Evolutionary conservation across 2,888 invertebrate species (phyloP), one percentile per base, ranked within the genome.

Genomic region (Melanophora roralis): DNA sequence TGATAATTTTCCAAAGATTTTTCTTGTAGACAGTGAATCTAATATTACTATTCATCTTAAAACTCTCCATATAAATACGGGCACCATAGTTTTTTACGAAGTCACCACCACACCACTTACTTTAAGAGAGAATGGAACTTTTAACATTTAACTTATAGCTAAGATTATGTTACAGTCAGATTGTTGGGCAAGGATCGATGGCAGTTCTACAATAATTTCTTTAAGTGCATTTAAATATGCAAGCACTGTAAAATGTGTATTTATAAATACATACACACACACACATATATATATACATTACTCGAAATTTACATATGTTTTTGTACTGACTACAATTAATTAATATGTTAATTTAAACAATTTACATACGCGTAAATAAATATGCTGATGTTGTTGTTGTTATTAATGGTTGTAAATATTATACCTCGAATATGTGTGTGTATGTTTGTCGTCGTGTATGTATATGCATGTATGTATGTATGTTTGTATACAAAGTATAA

Each of bases 271-370:
- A 38, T 6, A 19, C n/a, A 43, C 6, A 27, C 3, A 32, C 2
- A 32, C 32, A 43, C 8, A 6, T 14, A 23, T 16, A 6, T 9
- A 16, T 51, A 21, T 14, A 16, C 47, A 57, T 49, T 34, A 51
- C 19, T 14, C 19, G 11, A 4, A 62, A 47, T 19, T 14, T 53
- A 64, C 57, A 69, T 59, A 62, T 64, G 57, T 71, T 57, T 69
- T 71, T 43, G 64, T 64, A 27, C 71, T 71, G 76, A 77, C 71
- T 65, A 77, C 64, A 77, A 69, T 77, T 77, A 77, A 77, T 77
- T 69, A 71, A 71, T 77, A 77, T 77, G 76, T 77, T 77, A 71
- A 77, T 77, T 64, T 71, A 47, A 57, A 65, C 49, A 77, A 77
- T 65, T 65, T 77, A 36, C 69, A 71, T 71, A 51, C 49, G 64